These are phyloP conservation scores for Craseonycteris thonglongyai DNA, from an alignment of 2,113 vertebrate genomes.

Conservation along the genomic window DNA sequence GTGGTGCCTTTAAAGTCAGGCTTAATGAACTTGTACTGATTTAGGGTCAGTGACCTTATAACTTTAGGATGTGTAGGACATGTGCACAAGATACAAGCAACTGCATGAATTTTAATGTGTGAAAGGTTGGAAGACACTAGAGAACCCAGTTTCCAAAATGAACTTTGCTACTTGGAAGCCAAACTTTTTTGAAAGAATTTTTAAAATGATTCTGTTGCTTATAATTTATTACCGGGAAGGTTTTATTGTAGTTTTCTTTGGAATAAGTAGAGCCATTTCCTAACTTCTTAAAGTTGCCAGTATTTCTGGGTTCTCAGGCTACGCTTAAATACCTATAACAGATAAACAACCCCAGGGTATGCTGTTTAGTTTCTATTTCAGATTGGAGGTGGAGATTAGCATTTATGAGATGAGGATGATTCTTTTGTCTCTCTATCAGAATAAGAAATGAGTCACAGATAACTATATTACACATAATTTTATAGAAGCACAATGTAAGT, in stretches of 20 bases:
- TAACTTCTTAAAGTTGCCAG: neutral
- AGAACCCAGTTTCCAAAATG: neutral
- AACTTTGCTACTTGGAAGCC: neutral
- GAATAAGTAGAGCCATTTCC: neutral
- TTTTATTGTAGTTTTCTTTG: neutral
- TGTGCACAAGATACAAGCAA: neutral
- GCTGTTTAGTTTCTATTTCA: neutral
- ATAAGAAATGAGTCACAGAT: conserved; percentile 31
- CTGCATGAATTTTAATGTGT: neutral
- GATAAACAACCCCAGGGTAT: neutral
- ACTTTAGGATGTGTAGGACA: neutral
- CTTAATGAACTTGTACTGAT: neutral
- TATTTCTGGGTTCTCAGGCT: neutral
- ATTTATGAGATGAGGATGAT: neutral
- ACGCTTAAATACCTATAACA: neutral
- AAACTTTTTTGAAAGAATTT: neutral
- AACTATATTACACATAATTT: conserved; percentile 41
- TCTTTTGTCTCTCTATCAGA: conserved; percentile 21
- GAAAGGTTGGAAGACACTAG: neutral
- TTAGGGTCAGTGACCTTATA: neutral
- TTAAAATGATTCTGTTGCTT: neutral
- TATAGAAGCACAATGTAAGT: conserved; percentile 25
- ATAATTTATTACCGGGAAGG: neutral
- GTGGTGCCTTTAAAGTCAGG: neutral
- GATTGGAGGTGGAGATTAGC: neutral